These are phyloP conservation scores for Drosophila pectinifera DNA, from an alignment of 1,140 invertebrate species.

Conservation along the genomic window DNA sequence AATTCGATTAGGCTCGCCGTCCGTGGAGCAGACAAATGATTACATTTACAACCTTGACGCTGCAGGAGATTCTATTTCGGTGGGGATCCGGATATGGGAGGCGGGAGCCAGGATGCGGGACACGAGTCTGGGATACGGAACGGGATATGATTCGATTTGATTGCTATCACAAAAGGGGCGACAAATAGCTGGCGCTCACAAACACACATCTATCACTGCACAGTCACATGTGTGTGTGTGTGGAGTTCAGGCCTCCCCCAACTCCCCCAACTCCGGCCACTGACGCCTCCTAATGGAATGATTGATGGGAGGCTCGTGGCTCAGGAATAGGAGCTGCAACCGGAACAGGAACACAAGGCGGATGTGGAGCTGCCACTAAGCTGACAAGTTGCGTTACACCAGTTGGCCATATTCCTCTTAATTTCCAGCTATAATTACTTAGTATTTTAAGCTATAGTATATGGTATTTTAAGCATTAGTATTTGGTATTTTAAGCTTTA, in stretches of 20 bases:
- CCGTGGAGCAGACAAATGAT: conserved; percentile 48
- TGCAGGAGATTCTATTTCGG: conserved; percentile 64
- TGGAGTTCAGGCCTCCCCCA: conserved; percentile 5
- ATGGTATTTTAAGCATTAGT: too few relatives aligned
- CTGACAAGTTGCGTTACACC: conserved; percentile 46
- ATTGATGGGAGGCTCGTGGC: conserved; percentile 38
- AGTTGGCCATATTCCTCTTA: background rate
- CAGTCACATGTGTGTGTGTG: conserved; percentile 9
- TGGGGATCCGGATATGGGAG: conserved; percentile 15
- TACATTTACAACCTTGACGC: conserved; percentile 52
- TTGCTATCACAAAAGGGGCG: conserved; percentile 73
- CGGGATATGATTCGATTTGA: conserved; percentile 78
- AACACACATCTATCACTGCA: conserved; percentile 31
- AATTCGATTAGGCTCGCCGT: conserved; percentile 31
- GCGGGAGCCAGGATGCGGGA: conserved; percentile 15
- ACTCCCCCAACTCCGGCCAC: background rate
- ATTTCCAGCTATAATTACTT: too few relatives aligned
- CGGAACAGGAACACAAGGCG: background rate
- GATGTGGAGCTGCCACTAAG: conserved; percentile 22
- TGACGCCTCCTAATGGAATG: conserved; percentile 32
- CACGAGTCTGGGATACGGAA: conserved; percentile 17
- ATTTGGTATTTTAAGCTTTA: too few relatives aligned
- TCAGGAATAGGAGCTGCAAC: background rate
- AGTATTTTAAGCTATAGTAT: too few relatives aligned
- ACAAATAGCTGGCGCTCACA: conserved; percentile 62